Percentiles rank a stretch among this genome's conserved stretches.
phyloP scores from a whole-genome alignment of 2,113 vertebrate species.

The Oncorhynchus mykiss region DNA sequence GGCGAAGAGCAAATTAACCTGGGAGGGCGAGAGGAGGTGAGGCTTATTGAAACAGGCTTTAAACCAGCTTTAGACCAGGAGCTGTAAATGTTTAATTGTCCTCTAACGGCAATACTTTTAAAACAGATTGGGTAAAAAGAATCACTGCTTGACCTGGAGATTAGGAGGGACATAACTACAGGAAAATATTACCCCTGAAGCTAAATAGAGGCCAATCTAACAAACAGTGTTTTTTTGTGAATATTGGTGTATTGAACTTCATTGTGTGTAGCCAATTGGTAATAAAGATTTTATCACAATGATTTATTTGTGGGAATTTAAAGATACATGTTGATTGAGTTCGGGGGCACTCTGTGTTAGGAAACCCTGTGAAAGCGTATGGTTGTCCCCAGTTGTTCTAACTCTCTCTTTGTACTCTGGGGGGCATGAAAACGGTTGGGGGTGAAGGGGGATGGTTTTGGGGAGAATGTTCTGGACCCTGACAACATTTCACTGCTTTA shows the following conservation, averaged over 20 bases:
- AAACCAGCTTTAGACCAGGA: conserved; percentile 26
- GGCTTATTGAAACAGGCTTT: conserved; percentile 54
- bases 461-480: conserved; percentile 62
- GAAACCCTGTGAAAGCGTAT: conserved; percentile 67
- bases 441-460: conserved; percentile 23
- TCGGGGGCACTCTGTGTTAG: neutral
- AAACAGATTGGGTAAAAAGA: conserved; percentile 52
- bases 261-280: neutral
- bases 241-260: neutral
- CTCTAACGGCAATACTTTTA: conserved; percentile 51
- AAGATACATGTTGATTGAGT: neutral
- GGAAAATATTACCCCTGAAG: neutral
- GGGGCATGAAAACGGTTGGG: conserved; percentile 57
- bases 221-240: neutral
- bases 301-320: neutral
- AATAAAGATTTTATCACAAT: too few species aligned
- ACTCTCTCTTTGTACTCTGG: conserved; percentile 59
- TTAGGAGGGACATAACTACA: neutral
- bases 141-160: conserved; percentile 43
- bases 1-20: conserved; percentile 71
- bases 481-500: conserved; percentile 67
- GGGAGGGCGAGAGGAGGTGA: conserved; percentile 51
- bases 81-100: conserved; percentile 68
- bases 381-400: conserved; percentile 57
- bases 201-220: neutral